These are phyloP conservation scores for Lasioglossum albipes DNA, from an alignment of 1,140 invertebrate species.

Conservation along the genomic window DNA sequence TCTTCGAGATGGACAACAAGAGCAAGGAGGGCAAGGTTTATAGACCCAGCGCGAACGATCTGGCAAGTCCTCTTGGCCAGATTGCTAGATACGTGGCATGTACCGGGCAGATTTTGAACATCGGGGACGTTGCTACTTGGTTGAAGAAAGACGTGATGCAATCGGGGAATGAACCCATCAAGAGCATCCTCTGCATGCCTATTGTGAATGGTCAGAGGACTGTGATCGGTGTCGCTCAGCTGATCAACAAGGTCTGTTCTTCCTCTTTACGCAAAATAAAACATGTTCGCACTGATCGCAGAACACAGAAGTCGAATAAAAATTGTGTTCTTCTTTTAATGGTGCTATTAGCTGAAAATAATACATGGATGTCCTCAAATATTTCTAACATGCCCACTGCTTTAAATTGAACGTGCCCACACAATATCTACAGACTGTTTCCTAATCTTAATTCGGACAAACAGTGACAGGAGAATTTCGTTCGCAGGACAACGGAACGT, in stretches of 20 bases:
- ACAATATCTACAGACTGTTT: too few species aligned
- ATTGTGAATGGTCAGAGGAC: constrained; percentile 93
- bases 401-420: too few species aligned
- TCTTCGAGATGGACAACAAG: constrained; percentile 87
- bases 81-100: constrained; percentile 91
- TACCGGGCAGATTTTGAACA: constrained; percentile 91
- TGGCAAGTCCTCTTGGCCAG: constrained; percentile 84
- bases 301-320: too few species aligned
- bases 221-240: constrained; percentile 95
- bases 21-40: constrained; percentile 81
- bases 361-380: too few species aligned
- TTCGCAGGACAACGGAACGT: constrained; percentile 87
- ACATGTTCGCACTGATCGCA: too few species aligned
- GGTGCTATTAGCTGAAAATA: too few species aligned
- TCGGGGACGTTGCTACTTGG: constrained; percentile 88
- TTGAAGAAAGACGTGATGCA: constrained; percentile 83
- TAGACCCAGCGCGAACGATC: constrained; percentile 80
- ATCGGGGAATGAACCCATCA: constrained; percentile 81
- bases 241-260: constrained; percentile 91
- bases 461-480: background rate
- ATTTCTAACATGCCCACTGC: too few species aligned
- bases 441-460: too few species aligned
- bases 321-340: too few species aligned
- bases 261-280: too few species aligned
- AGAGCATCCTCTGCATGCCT: constrained; percentile 93